Percentiles rank a stretch among this genome's conserved stretches.
These are phyloP conservation scores for Melanaphis sacchari DNA, from an alignment of 1,140 invertebrate genomes.

Conservation along the genomic window DNA sequence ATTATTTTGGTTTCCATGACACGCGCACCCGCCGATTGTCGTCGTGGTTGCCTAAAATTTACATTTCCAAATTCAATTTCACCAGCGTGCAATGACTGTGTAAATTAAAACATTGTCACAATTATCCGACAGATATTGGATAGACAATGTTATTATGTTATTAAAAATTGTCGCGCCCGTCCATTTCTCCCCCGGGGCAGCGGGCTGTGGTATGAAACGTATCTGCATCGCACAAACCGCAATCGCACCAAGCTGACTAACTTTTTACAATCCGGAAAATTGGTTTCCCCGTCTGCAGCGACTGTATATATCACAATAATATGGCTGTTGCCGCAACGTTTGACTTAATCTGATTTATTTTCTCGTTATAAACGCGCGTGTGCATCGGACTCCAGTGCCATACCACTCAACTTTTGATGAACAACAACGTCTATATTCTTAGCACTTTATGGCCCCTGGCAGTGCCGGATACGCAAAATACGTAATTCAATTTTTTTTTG, in stretches of 20 bases:
- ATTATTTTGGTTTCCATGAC: neutral
- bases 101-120: conserved; percentile 41
- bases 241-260: neutral
- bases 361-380: conserved; percentile 33
- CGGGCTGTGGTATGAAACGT: neutral
- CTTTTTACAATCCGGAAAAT: conserved; percentile 55
- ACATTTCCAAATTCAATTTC: conserved; percentile 36
- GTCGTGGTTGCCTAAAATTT: neutral
- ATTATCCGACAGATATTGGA: conserved; percentile 36
- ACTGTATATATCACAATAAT: neutral
- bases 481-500: neutral
- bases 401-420: conserved; percentile 13
- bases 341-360: conserved; percentile 44
- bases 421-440: neutral
- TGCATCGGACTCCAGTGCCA: neutral
- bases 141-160: conserved; percentile 41
- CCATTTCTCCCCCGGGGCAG: neutral
- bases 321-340: neutral
- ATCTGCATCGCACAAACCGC: neutral
- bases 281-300: conserved; percentile 32
- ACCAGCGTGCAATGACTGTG: no score
- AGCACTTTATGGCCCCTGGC: neutral
- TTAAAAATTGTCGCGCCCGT: neutral
- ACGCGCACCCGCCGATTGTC: neutral
- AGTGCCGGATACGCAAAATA: neutral